These are phyloP conservation scores for Tyrophagus putrescentiae DNA, from an alignment of 1,140 invertebrate species.

Conservation along the genomic window DNA sequence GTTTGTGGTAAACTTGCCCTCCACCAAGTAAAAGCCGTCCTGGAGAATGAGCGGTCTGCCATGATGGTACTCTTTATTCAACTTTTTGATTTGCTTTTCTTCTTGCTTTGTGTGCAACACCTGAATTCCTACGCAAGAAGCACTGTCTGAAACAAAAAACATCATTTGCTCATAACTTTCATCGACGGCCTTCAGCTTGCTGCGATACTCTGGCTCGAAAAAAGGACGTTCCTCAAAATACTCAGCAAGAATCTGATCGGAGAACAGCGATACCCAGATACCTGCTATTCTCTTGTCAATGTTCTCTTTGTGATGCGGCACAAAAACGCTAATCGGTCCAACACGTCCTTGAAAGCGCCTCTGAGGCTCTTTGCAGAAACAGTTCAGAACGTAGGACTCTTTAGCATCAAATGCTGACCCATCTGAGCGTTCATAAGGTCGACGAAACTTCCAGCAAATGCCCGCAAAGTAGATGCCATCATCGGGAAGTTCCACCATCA, in stretches of 20 bases:
- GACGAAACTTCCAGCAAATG: neutral
- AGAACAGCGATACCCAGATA: constrained; percentile 3
- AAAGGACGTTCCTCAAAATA: neutral
- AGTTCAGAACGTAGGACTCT: neutral
- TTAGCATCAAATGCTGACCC: neutral
- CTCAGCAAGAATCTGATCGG: constrained; percentile 2
- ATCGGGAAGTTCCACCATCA: neutral
- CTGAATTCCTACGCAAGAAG: constrained; percentile 8
- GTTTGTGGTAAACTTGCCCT: neutral
- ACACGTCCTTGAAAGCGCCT: constrained; percentile 1
- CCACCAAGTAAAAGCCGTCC: neutral
- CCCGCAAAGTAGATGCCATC: neutral
- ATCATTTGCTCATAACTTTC: neutral
- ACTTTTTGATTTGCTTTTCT: neutral
- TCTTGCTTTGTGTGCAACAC: neutral
- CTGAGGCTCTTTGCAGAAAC: constrained; percentile 9
- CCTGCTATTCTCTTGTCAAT: neutral
- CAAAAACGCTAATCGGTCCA: neutral
- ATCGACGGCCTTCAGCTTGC: neutral
- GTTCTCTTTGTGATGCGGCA: neutral
- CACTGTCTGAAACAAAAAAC: neutral
- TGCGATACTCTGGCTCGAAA: neutral
- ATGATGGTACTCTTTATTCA: neutral
- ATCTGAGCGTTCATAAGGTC: neutral
- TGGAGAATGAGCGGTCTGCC: constrained; percentile 3